phyloP scores from a whole-genome alignment of 2,888 invertebrate species.

The Conops quadrifasciatus region DNA sequence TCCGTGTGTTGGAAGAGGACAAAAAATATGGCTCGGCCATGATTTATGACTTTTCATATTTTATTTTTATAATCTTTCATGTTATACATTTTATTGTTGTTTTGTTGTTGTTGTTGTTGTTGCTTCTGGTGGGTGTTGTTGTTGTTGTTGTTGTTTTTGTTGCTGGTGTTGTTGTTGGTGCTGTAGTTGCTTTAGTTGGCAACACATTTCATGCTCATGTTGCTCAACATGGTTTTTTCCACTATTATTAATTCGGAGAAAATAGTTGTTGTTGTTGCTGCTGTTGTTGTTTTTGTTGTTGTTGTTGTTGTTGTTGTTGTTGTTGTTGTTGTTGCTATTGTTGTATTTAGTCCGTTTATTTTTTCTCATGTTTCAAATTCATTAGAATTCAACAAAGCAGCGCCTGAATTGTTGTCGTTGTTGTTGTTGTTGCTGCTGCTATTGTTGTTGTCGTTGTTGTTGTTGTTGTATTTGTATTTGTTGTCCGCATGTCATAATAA shows the following conservation, averaged over 20 bases:
- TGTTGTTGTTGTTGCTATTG: not conserved
- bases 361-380: no score
- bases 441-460: not conserved
- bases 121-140: constrained; percentile 13
- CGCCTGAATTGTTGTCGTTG: constrained; percentile 2
- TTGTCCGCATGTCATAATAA: constrained; percentile 30
- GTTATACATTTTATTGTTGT: no score
- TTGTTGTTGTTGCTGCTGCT: constrained; percentile 9
- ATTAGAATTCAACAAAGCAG: constrained; percentile 9
- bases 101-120: constrained; percentile 1
- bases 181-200: constrained; percentile 23
- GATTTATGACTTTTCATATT: constrained; percentile 36
- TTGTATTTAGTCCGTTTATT: no score
- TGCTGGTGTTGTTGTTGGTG: not conserved
- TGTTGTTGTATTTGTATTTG: constrained; percentile 1
- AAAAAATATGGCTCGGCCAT: constrained; percentile 30
- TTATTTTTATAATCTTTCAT: no score
- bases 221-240: constrained; percentile 28
- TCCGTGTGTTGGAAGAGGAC: no score
- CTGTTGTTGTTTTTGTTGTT: not conserved
- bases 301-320: not conserved
- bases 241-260: constrained; percentile 34
- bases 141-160: not conserved
- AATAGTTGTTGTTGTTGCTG: not conserved
- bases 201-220: constrained; percentile 35